Base-by-base conservation (phyloP, 2,113 vertebrate species). In the Cololabis saira region DNA sequence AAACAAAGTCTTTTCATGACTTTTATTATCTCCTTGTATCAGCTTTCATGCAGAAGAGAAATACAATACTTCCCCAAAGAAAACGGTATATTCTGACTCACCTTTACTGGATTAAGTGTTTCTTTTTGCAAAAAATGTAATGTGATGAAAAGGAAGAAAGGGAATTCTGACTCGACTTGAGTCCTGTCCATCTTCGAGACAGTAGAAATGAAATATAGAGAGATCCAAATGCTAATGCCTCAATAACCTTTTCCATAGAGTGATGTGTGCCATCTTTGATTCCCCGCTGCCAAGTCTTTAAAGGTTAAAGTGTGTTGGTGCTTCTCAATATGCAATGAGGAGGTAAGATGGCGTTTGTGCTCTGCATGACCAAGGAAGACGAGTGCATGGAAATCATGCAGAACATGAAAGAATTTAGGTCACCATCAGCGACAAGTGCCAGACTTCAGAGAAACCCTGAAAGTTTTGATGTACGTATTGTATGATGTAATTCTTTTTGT, bases 181-280 rank as follows among this genome's bases (percentile, higher is more conserved):
- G 52, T 6, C 43, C 33, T 53, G 74, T 74, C 83, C 61, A 55
- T 78, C 80, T 67, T 67, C n/a, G 54, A 59, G 66, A 79, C 68
- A 67, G 61, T 76, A 24, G 52, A 45, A 71, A 75, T 82, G 59
- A 86, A 83, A 87, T 73, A 78, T n/a, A 21, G 71, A 79, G 56
- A 76, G 13, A 17, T 62, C 48, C 77, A 83, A 90, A 89, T 87
- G 87, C 80, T 89, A 89, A 90, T 83, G 72, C 71, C 81, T 80
- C 76, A 61, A 67, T 89, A 90, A 90, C 89, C 87, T 90, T 90
- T 90, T 69, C 82, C 58, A 44, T 53, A 43, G 89, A 90, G 44
- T 85, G 86, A 90, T 83, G 83, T 61, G 47, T 74, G 82, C 76
- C 80, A 87, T 77, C 79, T 80, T 64, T 74, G 71, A 69, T 82